These are phyloP conservation scores for Rotaria socialis DNA, from an alignment of 2,888 invertebrate species.

Conservation along the genomic window DNA sequence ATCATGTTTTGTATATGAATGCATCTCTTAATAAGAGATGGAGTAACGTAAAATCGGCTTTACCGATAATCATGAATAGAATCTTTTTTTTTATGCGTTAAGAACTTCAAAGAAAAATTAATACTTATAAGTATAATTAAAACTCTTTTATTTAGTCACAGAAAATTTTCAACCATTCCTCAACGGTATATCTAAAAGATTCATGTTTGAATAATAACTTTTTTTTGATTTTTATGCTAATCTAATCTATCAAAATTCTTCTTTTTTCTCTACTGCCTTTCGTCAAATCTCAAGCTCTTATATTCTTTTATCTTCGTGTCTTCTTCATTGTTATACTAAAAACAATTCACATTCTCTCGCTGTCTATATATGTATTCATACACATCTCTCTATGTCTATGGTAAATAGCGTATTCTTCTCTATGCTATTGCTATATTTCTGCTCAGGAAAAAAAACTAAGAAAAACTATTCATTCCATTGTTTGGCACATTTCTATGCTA, in stretches of 20 bases:
- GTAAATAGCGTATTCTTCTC: background rate
- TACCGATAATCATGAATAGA: no score
- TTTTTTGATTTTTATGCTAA: background rate
- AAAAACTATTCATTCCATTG: background rate
- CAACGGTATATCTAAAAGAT: background rate
- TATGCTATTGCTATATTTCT: background rate
- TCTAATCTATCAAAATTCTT: background rate
- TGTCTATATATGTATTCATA: background rate
- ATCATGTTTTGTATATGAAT: no score
- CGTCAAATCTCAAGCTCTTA: background rate
- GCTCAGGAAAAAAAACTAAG: background rate
- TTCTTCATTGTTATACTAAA: background rate
- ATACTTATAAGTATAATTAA: no score
- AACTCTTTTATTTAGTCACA: background rate
- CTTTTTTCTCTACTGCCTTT: background rate
- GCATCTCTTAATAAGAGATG: no score
- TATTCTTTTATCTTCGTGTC: background rate
- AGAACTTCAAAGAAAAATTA: no score
- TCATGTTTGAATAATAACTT: background rate
- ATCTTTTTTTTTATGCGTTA: no score
- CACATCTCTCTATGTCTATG: background rate
- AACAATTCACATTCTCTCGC: background rate
- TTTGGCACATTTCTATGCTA: background rate
- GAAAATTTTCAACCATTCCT: background rate
- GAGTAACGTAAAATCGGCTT: no score